A percentile compares a stretch with the other conserved stretches of the same genome.
Conservation (phyloP, 2,113 vertebrate species). For the Nothoprocta perdicaria region DNA sequence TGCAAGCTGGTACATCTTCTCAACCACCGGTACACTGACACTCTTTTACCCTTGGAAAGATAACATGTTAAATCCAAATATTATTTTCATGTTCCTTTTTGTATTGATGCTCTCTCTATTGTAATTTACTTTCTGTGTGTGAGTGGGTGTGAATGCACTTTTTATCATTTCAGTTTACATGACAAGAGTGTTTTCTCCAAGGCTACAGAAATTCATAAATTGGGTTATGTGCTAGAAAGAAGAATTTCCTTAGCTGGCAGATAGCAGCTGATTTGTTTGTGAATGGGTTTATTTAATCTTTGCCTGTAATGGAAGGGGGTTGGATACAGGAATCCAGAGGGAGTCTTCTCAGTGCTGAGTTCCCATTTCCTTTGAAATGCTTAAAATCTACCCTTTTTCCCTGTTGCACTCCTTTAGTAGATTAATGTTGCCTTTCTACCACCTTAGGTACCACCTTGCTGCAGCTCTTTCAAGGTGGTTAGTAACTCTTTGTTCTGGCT, state of each 20-base stretch:
- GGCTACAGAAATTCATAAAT: neutral
- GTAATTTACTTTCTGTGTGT: neutral
- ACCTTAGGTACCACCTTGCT: neutral
- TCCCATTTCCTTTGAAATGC: neutral
- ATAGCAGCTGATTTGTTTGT: neutral
- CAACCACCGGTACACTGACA: neutral
- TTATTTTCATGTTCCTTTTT: neutral
- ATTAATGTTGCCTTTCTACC: neutral
- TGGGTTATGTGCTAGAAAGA: neutral
- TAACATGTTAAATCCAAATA: neutral
- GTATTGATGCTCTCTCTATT: neutral
- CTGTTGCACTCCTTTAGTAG: neutral
- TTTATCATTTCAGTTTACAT: neutral
- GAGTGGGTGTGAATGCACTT: neutral
- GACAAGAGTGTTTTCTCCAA: neutral
- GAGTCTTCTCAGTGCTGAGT: neutral
- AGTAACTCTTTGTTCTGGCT: neutral
- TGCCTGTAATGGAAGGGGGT: neutral
- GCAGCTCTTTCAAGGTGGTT: neutral
- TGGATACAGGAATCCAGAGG: neutral
- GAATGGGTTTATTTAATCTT: neutral
- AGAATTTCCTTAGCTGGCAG: neutral
- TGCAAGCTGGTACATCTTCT: neutral
- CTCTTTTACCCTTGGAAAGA: neutral
- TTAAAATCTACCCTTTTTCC: neutral